A percentile compares a stretch with the other conserved stretches of the same genome.
Evolutionary conservation across 1,140 invertebrate genomes (phyloP).

Genomic region (Zaprionus taronus): DNA sequence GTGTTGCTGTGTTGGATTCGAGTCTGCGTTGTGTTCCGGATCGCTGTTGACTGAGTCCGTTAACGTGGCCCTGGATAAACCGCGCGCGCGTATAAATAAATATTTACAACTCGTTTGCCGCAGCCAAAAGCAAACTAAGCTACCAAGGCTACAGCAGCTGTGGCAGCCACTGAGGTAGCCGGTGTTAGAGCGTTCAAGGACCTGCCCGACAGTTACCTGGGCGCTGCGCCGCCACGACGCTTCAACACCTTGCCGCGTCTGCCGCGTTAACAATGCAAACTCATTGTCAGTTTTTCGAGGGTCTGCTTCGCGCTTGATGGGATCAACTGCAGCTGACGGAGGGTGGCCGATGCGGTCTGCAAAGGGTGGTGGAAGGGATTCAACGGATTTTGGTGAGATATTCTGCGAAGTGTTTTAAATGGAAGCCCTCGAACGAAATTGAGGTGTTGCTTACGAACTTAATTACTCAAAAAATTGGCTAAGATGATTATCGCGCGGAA

Average conservation of each 20-base stretch:
- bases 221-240: slow-evolving; percentile 44
- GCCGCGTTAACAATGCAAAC: slow-evolving; percentile 76
- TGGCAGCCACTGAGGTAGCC: slow-evolving; percentile 33
- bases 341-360: neutral
- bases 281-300: slow-evolving; percentile 72
- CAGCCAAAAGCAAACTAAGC: slow-evolving; percentile 70
- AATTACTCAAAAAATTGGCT: slow-evolving; percentile 24
- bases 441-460: slow-evolving; percentile 31
- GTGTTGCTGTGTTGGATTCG: neutral
- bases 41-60: slow-evolving; percentile 54
- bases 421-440: neutral
- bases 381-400: neutral
- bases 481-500: neutral
- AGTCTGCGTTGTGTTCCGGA: slow-evolving; percentile 6
- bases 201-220: slow-evolving; percentile 48
- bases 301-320: slow-evolving; percentile 27
- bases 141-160: slow-evolving; percentile 34
- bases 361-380: neutral
- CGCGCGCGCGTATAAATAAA: slow-evolving; percentile 80
- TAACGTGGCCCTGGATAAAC: slow-evolving; percentile 69
- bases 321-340: slow-evolving; percentile 31
- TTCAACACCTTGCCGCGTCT: slow-evolving; percentile 64
- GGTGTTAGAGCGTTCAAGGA: slow-evolving; percentile 75
- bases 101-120: slow-evolving; percentile 83
- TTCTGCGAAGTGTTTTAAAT: slow-evolving; percentile 3